A percentile compares a stretch with the other conserved stretches of the same genome.
phyloP scores from a whole-genome alignment of 2,797 vertebrate species.

The Agapornis canus region DNA sequence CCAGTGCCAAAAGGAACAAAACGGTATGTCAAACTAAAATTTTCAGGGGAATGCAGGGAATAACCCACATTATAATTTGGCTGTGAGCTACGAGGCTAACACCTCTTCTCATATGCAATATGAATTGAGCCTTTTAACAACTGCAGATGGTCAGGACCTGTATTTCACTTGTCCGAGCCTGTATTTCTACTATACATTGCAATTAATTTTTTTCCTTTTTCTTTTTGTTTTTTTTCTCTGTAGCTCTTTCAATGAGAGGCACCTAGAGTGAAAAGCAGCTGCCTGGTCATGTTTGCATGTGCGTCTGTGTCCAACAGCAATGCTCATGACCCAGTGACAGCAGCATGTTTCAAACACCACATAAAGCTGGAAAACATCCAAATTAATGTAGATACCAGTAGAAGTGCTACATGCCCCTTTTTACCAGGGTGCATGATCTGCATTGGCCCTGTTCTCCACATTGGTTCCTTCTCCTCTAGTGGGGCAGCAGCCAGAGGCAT shows the following conservation, averaged over 20 bases:
- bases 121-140: background rate
- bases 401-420: background rate
- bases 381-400: background rate
- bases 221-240: background rate
- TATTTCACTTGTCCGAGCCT: background rate
- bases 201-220: background rate
- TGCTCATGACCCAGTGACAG: background rate
- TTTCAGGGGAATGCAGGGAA: conserved; percentile 60
- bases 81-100: conserved; percentile 34
- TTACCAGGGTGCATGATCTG: background rate
- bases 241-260: background rate
- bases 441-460: rapidly evolving
- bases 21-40: background rate
- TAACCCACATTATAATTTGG: conserved; percentile 1
- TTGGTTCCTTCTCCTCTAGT: background rate
- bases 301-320: background rate
- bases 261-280: background rate
- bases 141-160: conserved; percentile 33
- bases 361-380: background rate
- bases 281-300: background rate
- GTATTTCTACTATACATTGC: background rate
- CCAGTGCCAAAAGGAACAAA: conserved; percentile 46
- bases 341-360: background rate
- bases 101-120: conserved; percentile 17
- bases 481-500: background rate